phyloP scores from a whole-genome alignment of 2,888 invertebrate genomes.

The Cryptocephalus moraei region DNA sequence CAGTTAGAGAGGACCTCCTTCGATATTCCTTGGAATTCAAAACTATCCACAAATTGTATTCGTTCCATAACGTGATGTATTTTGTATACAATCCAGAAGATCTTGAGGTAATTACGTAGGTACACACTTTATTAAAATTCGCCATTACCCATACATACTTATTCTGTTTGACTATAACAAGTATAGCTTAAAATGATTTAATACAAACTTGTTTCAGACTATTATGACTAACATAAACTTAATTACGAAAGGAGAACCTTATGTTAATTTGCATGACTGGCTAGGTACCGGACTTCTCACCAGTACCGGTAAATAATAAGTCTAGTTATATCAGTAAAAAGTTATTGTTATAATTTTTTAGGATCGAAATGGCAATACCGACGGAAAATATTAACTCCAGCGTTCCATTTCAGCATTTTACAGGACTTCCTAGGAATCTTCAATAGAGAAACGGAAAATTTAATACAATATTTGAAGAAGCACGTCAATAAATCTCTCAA shows the following conservation, averaged over 20 bases:
- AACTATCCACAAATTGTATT: no score
- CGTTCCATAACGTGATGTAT: no score
- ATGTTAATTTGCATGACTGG: constrained; percentile 10
- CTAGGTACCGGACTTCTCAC: constrained; percentile 12
- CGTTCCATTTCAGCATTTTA: constrained; percentile 18
- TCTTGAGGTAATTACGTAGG: no score
- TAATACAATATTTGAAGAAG: constrained; percentile 8
- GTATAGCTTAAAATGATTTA: no score
- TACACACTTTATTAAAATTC: no score
- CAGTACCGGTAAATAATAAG: constrained; percentile 2
- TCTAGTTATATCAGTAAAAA: no score
- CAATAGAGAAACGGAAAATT: constrained; percentile 13
- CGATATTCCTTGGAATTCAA: no score
- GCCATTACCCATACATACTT: no score
- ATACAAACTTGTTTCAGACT: constrained; percentile 6
- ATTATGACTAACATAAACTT: constrained; percentile 9
- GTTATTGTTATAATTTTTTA: constrained; percentile 4
- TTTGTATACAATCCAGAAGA: no score
- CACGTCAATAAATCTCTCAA: constrained; percentile 8
- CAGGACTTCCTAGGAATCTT: constrained; percentile 16
- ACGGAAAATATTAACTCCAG: constrained; percentile 18
- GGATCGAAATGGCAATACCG: constrained; percentile 16
- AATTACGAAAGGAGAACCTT: constrained; percentile 7
- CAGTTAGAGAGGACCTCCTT: background rate
- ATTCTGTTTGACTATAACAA: no score